phyloP scores from a whole-genome alignment of 2,797 vertebrate genomes.

The Lates japonicus region DNA sequence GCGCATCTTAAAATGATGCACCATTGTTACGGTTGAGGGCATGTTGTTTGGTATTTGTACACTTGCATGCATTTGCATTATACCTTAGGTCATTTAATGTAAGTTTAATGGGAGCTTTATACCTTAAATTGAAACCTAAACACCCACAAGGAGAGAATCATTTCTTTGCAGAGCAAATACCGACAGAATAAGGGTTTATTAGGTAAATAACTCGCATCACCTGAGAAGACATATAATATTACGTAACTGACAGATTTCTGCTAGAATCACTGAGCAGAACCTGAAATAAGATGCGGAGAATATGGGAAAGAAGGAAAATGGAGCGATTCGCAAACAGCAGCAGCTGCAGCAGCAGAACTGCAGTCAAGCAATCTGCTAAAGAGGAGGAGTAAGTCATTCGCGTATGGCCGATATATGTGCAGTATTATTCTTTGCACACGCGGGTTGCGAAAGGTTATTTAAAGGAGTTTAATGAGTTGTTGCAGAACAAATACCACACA shows the following conservation, averaged over 20 bases:
- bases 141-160: neutral
- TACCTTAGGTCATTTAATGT: neutral
- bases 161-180: neutral
- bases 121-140: too few relatives aligned
- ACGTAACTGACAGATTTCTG: neutral
- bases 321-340: neutral
- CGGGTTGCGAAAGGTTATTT: too few relatives aligned
- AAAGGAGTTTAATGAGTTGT: too few relatives aligned
- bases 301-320: neutral
- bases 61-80: neutral
- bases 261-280: neutral
- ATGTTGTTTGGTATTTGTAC: slow-evolving; percentile 11
- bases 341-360: neutral
- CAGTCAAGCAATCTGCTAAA: neutral
- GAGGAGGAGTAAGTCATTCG: too few relatives aligned
- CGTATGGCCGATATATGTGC: too few relatives aligned
- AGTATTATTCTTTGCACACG: neutral
- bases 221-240: neutral
- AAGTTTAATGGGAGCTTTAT: neutral
- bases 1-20: slow-evolving; percentile 40
- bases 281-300: neutral
- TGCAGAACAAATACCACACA: neutral
- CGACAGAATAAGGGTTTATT: neutral
- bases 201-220: neutral
- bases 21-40: slow-evolving; percentile 26